Percentiles rank a stretch among this genome's conserved stretches.
These are phyloP conservation scores for Hafferia zeledoni DNA, from an alignment of 2,797 vertebrate genomes.

Conservation along the genomic window DNA sequence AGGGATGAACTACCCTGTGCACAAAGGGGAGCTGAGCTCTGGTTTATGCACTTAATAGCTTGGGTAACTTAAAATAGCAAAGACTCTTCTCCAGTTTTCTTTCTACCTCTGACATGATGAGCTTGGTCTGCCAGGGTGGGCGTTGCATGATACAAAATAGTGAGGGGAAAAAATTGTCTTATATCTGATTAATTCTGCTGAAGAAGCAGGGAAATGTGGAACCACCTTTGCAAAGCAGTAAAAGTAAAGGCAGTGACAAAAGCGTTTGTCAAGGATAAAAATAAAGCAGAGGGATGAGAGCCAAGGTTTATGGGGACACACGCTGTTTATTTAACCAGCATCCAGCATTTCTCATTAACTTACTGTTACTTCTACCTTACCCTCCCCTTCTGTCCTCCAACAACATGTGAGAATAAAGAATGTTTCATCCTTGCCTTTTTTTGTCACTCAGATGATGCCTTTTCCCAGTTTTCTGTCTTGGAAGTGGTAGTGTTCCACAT, in stretches of 20 bases:
- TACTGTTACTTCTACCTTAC: not conserved
- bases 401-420: not conserved
- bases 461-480: slow-evolving; percentile 28
- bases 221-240: slow-evolving; percentile 1
- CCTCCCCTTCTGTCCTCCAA: slow-evolving; percentile 2
- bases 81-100: not conserved
- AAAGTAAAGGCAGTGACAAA: not conserved
- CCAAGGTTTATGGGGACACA: slow-evolving; percentile 22
- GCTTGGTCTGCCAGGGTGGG: not conserved
- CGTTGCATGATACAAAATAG: not conserved
- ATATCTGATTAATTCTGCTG: not conserved
- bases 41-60: not conserved
- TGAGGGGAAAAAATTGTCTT: not conserved
- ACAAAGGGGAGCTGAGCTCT: not conserved
- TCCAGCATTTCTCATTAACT: slow-evolving; percentile 5
- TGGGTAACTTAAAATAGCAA: not conserved
- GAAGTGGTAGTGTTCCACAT: not conserved
- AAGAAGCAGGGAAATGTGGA: not conserved
- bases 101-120: not conserved
- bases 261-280: slow-evolving; percentile 6
- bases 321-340: slow-evolving; percentile 27
- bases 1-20: not conserved
- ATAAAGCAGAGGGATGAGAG: not conserved
- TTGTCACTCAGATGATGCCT: slow-evolving; percentile 9
- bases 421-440: not conserved